These are phyloP conservation scores for Sapayoa aenigma DNA, from an alignment of 2,113 vertebrate species.

Conservation along the genomic window DNA sequence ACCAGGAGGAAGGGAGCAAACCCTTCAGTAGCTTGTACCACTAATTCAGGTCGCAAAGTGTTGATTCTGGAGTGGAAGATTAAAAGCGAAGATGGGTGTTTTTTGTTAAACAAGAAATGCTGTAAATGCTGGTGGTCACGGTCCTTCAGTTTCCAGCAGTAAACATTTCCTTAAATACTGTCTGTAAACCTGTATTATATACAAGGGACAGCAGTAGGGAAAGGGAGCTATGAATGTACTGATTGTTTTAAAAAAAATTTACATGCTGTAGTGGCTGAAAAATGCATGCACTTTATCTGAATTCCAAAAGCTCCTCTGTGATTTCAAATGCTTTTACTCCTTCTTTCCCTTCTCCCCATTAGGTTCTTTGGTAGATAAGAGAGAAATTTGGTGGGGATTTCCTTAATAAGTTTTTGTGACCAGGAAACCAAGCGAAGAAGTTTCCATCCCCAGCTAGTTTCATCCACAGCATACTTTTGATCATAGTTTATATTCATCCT, in stretches of 20 bases:
- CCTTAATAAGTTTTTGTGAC: neutral
- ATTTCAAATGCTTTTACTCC: neutral
- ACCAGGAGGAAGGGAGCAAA: neutral
- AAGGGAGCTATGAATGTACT: neutral
- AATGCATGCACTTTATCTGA: neutral
- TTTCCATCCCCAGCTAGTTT: neutral
- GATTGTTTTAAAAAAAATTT: neutral
- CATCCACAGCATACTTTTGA: neutral
- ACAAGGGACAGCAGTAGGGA: neutral
- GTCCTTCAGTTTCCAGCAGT: neutral
- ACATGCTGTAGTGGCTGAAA: neutral
- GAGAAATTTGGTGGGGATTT: neutral
- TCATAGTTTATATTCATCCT: neutral
- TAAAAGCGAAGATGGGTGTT: neutral
- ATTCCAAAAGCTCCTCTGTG: neutral
- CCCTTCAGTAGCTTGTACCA: neutral
- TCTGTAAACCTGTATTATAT: neutral
- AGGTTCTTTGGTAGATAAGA: neutral
- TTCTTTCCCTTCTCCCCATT: neutral
- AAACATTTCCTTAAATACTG: neutral
- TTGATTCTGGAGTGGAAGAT: neutral
- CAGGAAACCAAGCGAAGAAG: neutral
- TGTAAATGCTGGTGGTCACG: neutral
- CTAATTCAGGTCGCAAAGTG: neutral
- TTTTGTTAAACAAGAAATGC: neutral